Base-by-base conservation (phyloP, 2,888 invertebrate genomes). In the Allygus modestus region DNA sequence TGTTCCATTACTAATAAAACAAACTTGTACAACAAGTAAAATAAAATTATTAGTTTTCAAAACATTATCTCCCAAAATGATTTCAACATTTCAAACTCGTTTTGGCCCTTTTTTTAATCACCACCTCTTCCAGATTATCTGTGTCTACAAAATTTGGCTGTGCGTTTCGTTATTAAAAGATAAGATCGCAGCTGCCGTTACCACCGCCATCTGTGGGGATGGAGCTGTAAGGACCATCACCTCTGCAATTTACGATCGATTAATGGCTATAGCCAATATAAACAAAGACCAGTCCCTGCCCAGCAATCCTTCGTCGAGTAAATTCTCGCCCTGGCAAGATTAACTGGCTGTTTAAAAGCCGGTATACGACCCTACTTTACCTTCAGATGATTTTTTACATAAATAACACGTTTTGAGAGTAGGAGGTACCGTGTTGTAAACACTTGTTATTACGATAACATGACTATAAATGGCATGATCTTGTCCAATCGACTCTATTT, bases 91-190 rank as follows among this genome's bases (percentile, higher is more conserved):
- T 15, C 37, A 37, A 46, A 46, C 46, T 9, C 4, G 46, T 46
- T 37, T 12, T 17, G 17, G 17, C 1, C 46, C 46, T 9, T 15
- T 7, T 7, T 46, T 46, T 46, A 46, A 46, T 46, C 46, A 15
- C 54, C 65, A 23, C 7, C 23, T 23, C 58, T 23, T 58, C 23
- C 23, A 58, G 23, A 65, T 65, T 65, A 65, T 17, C 65, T 11
- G 65, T 28, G 58, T 58, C 23, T 15, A 58, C 65, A 26, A 65
- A 12, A 17, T 65, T 26, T 65, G 65, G 28, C 28, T 12, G 15
- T 58, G 58, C 65, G 65, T 31, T 65, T 65, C 65, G 28, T 65
- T 65, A 65, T 65, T 65, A 65, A 65, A 65, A 58, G 58, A 58
- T 58, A 58, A 58, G 58, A 58, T 58, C 58, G 5, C 11, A 1